These are phyloP conservation scores for Cydia amplana DNA, from an alignment of 1,140 invertebrate species.

Conservation along the genomic window DNA sequence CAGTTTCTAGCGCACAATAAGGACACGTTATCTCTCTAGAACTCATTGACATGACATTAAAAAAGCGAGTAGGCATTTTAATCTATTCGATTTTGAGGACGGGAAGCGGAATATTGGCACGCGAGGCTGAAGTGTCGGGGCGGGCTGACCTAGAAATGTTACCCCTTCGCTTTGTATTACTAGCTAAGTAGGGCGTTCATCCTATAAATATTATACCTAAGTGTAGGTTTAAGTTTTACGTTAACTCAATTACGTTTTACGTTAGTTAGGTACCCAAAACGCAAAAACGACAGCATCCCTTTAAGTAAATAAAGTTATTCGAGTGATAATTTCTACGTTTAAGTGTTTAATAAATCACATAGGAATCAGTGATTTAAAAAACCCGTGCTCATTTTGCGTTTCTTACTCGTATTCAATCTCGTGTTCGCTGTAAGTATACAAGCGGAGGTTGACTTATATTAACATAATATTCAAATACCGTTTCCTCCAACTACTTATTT, in stretches of 20 bases:
- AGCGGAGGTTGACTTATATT: too few species aligned
- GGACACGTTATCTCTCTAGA: constrained; percentile 37
- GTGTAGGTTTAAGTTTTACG: neutral
- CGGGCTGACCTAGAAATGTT: neutral
- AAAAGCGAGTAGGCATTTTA: neutral
- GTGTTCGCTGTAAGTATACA: too few species aligned
- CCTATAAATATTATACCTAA: constrained; percentile 8
- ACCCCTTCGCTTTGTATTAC: constrained; percentile 2
- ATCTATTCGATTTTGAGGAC: neutral
- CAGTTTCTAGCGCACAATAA: constrained; percentile 58
- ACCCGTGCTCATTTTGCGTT: neutral
- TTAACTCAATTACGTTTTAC: neutral
- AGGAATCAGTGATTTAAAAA: neutral
- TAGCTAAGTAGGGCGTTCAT: constrained; percentile 7
- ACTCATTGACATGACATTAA: neutral
- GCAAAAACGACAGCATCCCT: too few species aligned
- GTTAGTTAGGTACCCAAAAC: neutral
- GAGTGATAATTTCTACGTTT: too few species aligned
- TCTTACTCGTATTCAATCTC: too few species aligned
- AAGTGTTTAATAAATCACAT: too few species aligned
- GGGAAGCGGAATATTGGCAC: neutral
- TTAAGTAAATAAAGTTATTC: too few species aligned
- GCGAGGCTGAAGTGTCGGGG: neutral
- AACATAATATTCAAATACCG: too few species aligned
- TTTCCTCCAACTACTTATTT: too few species aligned